phyloP scores from a whole-genome alignment of 1,140 invertebrate genomes.

The Habropoda laboriosa region DNA sequence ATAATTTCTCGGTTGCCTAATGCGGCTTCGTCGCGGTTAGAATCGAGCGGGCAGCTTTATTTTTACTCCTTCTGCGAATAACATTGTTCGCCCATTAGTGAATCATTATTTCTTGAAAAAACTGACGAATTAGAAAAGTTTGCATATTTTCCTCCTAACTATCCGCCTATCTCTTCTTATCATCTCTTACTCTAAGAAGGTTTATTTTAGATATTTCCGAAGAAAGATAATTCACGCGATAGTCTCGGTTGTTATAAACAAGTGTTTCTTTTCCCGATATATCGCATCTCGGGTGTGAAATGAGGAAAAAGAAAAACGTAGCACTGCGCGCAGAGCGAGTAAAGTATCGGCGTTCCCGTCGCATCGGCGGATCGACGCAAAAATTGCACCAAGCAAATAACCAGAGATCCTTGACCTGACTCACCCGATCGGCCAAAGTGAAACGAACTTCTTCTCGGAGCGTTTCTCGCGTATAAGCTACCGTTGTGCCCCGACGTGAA shows the following conservation, averaged over 20 bases:
- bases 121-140: too few species aligned
- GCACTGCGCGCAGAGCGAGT: too few species aligned
- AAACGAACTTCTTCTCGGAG: constrained; percentile 16
- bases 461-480: constrained; percentile 40
- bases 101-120: not conserved
- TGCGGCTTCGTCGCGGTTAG: constrained; percentile 12
- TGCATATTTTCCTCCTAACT: not conserved
- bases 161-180: not conserved
- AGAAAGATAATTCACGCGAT: too few species aligned
- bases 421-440: constrained; percentile 24
- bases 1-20: constrained; percentile 56
- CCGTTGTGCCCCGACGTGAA: constrained; percentile 50
- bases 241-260: too few species aligned
- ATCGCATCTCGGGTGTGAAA: too few species aligned
- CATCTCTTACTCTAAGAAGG: too few species aligned
- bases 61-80: not conserved
- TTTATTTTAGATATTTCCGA: too few species aligned
- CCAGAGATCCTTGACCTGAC: constrained; percentile 52
- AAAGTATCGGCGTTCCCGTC: too few species aligned
- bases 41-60: not conserved
- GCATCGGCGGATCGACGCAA: not conserved
- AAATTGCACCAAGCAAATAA: too few species aligned
- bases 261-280: too few species aligned
- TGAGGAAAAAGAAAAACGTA: too few species aligned
- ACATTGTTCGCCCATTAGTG: not conserved